Conservation (phyloP, 2,113 vertebrate genomes). For the Coregonus clupeaformis region DNA sequence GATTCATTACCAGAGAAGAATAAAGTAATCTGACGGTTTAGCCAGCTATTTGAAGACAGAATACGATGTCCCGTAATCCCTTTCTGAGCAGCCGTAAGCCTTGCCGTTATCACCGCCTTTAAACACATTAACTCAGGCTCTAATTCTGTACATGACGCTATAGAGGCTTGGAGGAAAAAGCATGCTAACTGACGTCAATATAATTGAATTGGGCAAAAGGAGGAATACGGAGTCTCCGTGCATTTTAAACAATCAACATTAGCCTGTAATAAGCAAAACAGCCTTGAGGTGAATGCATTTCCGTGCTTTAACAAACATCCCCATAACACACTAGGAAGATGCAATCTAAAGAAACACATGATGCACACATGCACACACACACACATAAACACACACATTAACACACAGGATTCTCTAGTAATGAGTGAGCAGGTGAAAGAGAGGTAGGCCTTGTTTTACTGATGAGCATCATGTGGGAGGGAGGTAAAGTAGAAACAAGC, state of each 20-base stretch:
- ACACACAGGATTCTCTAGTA: background rate
- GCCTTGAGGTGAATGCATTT: conserved; percentile 19
- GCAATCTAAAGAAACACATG: background rate
- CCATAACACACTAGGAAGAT: background rate
- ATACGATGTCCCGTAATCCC: conserved; percentile 71
- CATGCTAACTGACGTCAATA: conserved; percentile 64
- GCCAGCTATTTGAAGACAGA: conserved; percentile 70
- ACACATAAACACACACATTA: conserved; percentile 15
- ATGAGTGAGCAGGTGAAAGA: conserved; percentile 11
- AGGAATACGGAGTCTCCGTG: conserved; percentile 33
- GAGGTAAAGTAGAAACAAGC: background rate
- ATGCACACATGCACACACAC: background rate
- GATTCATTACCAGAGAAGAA: conserved; percentile 48
- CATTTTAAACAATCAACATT: conserved; percentile 50
- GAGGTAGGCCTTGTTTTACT: background rate
- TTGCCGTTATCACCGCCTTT: conserved; percentile 72
- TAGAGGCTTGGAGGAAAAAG: conserved; percentile 40
- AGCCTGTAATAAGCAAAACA: conserved; percentile 26
- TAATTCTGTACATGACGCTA: conserved; percentile 47
- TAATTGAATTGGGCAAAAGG: conserved; percentile 57
- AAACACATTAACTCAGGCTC: conserved; percentile 74
- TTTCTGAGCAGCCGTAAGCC: conserved; percentile 74
- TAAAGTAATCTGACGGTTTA: conserved; percentile 63
- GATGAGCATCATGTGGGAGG: conserved; percentile 6
- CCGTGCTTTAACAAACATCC: background rate